Evolutionary conservation across 2,113 vertebrate species (phyloP).

Genomic region (Chionis minor): DNA sequence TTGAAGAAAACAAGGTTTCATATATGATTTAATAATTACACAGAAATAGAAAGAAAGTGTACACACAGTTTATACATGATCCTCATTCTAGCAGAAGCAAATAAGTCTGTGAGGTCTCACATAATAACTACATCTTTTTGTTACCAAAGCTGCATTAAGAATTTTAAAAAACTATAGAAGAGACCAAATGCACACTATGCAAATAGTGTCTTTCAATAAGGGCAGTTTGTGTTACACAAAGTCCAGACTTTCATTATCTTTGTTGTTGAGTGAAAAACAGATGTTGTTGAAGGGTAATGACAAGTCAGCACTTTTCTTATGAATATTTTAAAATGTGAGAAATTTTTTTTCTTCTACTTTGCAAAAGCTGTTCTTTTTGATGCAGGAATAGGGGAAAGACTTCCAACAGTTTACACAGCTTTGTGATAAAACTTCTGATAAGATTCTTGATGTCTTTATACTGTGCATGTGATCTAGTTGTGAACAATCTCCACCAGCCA

Average conservation of each 20-base stretch:
- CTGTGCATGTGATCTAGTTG: not conserved
- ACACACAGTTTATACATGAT: not conserved
- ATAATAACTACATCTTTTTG: not conserved
- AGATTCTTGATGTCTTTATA: not conserved
- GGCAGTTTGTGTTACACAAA: not conserved
- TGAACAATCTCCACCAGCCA: not conserved
- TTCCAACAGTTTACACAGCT: not conserved
- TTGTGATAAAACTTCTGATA: not conserved
- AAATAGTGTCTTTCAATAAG: not conserved
- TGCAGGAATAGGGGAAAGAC: not conserved
- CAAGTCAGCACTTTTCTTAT: not conserved
- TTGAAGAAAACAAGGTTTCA: not conserved
- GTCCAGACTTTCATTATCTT: not conserved
- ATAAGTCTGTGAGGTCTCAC: not conserved
- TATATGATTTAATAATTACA: not conserved
- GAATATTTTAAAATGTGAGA: not conserved
- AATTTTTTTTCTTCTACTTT: not conserved
- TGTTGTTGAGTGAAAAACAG: not conserved
- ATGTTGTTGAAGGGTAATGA: not conserved
- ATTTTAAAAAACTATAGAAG: not conserved
- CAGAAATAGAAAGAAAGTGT: not conserved
- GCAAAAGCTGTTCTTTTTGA: not conserved
- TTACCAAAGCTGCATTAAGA: not conserved
- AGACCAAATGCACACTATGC: not conserved
- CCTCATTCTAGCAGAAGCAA: not conserved